phyloP scores from a whole-genome alignment of 2,113 vertebrate species.

The Aegypius monachus region DNA sequence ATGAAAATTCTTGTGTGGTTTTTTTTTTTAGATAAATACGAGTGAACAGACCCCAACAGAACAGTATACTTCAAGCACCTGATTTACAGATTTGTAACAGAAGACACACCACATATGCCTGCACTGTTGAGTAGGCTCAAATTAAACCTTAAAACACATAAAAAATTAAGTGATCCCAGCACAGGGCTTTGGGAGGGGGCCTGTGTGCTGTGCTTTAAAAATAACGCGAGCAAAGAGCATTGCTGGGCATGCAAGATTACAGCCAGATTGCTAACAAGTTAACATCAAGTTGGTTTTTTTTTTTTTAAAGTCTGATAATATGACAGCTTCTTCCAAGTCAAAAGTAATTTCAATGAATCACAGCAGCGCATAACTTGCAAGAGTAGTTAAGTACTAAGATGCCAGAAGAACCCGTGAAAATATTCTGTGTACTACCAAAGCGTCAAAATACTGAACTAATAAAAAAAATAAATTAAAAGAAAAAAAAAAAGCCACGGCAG shows the following conservation, averaged over 20 bases:
- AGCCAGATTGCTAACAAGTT: not conserved
- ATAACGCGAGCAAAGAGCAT: fast-evolving
- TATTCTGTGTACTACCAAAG: fast-evolving
- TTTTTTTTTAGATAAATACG: not conserved
- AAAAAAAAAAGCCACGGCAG: no score
- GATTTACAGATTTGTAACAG: not conserved
- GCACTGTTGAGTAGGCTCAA: not conserved
- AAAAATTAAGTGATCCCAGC: not conserved
- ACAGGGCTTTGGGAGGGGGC: not conserved
- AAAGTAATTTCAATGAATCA: not conserved
- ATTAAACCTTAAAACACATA: not conserved
- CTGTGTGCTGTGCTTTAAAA: not conserved
- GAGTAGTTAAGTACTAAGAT: not conserved
- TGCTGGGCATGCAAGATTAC: not conserved
- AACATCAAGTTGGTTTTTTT: not conserved
- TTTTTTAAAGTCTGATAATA: not conserved
- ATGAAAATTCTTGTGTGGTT: not conserved
- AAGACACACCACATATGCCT: not conserved
- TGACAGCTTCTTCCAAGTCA: not conserved
- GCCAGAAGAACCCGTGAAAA: not conserved
- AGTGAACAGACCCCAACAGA: not conserved
- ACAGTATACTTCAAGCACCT: not conserved
- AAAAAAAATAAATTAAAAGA: no score
- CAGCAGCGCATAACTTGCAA: fast-evolving
- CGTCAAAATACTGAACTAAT: fast-evolving